Evolutionary conservation across 2,113 vertebrate genomes (phyloP), one percentile per base, ranked within the genome.

Genomic region (Cairina moschata): DNA sequence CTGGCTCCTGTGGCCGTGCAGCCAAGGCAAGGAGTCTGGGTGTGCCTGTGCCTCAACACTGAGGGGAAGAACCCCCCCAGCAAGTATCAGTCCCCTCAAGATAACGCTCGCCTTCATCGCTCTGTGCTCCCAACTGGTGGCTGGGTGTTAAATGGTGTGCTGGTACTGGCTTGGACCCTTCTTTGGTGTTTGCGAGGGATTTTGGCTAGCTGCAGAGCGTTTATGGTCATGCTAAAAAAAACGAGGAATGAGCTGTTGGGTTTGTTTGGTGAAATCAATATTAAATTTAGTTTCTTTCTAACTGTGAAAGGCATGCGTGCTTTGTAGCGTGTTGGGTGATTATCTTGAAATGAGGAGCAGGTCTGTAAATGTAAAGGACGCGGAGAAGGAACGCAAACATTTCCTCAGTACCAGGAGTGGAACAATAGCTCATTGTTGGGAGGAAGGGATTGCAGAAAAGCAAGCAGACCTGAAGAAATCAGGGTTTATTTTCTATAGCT

Each of bases 401-500:
- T 95, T 95, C 89, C 81, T 94, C 87, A 66, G 63, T 66, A 72
- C 26, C 62, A 56, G 38, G 58, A 83, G 31, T 6, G 55, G 79
- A 95, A 96, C 90, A 97, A 94, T 91, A 83, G 85, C 75, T 89
- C 67, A 23, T 88, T 92, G 87, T 94, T 77, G 68, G 91, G 68
- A 91, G 76, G 68, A 58, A 83, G 60, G 63, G 86, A 91, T 63
- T 15, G 81, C 81, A 85, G 91, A 79, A 92, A 42, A 69, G 66
- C 74, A 38, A 72, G 77, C 2, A 3, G 83, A 52, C 66, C 66
- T 72, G 55, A 25, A 32, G 83, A 73, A 95, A 89, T 18, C 50
- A 31, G 69, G 55, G 38, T 14, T 31, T 66, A 55, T 96, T 95
- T 96, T 59, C 83, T 93, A 52, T 66, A 92, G 36, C 69, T 84